These are phyloP conservation scores for Microcebus tavaratra DNA, from an alignment of 2,113 vertebrate species.

Conservation along the genomic window DNA sequence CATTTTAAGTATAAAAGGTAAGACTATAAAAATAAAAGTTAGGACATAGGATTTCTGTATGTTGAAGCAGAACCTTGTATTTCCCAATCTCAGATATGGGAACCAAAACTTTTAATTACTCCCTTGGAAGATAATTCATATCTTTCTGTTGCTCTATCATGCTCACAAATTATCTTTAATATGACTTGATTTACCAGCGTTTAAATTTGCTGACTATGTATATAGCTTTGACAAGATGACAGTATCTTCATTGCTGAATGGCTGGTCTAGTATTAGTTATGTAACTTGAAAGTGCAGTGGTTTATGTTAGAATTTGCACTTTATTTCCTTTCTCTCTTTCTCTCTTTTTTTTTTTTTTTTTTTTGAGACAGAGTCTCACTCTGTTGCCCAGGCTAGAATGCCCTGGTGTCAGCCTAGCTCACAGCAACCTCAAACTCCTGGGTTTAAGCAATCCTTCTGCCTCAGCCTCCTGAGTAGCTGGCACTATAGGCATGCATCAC, in stretches of 20 bases:
- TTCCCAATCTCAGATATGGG: neutral
- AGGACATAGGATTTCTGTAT: neutral
- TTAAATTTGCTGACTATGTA: neutral
- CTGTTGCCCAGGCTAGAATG: too few relatives aligned
- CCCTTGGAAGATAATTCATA: neutral
- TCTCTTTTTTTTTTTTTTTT: too few relatives aligned
- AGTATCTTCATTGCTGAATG: neutral
- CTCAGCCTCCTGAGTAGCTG: too few relatives aligned
- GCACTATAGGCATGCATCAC: too few relatives aligned
- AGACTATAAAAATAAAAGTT: neutral
- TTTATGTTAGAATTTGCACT: slow-evolving; percentile 25
- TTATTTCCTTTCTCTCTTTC: neutral
- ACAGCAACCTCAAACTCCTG: too few relatives aligned
- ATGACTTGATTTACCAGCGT: neutral
- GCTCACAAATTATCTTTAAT: neutral
- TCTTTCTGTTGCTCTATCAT: neutral
- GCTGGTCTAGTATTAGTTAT: neutral
- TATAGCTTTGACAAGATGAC: neutral
- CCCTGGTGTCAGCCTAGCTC: too few relatives aligned
- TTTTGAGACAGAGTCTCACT: too few relatives aligned
- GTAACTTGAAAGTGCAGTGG: neutral
- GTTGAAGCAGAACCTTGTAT: neutral
- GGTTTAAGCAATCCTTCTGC: too few relatives aligned
- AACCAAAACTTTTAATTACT: neutral
- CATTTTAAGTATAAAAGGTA: slow-evolving; percentile 3